Conservation (phyloP, 1,140 invertebrate species). For the Trachelipus rathkii region DNA sequence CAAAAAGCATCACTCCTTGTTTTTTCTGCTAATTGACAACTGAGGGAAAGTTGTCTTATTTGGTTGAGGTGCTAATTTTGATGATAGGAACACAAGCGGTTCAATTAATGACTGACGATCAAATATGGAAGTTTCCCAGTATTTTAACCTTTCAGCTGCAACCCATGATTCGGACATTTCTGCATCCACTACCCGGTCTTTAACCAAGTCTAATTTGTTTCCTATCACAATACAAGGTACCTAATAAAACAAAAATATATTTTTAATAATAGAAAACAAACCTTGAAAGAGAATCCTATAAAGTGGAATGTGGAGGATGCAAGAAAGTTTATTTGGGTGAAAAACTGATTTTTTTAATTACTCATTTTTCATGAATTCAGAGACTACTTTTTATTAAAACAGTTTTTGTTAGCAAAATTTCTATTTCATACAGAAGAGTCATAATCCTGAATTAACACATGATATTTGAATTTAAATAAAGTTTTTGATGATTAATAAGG, state of each 20-base stretch:
- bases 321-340: too few relatives aligned
- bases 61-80: conserved; percentile 77
- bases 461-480: too few relatives aligned
- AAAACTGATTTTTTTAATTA: too few relatives aligned
- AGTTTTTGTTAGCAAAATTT: too few relatives aligned
- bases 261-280: too few relatives aligned
- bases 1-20: conserved; percentile 1
- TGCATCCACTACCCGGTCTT: conserved; percentile 57
- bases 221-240: conserved; percentile 71
- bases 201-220: conserved; percentile 58
- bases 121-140: conserved; percentile 75
- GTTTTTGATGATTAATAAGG: too few relatives aligned
- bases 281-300: too few relatives aligned
- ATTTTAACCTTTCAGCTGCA: conserved; percentile 72
- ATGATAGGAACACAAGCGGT: conserved; percentile 79
- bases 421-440: too few relatives aligned
- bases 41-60: conserved; percentile 80
- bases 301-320: too few relatives aligned
- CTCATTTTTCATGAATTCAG: too few relatives aligned
- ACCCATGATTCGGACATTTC: conserved; percentile 73
- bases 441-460: too few relatives aligned
- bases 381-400: too few relatives aligned
- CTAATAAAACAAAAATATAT: conserved; percentile 54
- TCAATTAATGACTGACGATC: conserved; percentile 75
- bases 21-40: conserved; percentile 63